Base-by-base conservation (phyloP, 2,797 vertebrate genomes). In the Smutsia gigantea region DNA sequence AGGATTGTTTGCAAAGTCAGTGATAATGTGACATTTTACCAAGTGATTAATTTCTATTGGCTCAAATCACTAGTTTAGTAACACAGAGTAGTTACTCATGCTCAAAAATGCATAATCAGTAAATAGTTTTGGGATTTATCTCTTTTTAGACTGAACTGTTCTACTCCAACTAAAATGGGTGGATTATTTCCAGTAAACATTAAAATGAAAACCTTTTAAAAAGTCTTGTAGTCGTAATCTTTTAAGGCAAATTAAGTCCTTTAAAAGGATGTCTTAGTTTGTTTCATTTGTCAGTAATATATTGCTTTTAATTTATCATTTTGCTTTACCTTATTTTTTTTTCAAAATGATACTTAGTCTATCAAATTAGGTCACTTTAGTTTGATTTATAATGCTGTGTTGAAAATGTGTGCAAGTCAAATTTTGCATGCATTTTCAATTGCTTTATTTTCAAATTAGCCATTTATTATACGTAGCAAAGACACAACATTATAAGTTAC, bases 121-220 rank as follows among this genome's bases (percentile, higher is more conserved):
- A 98, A 97, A 97, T 97, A 88, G 92, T 97, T 98, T 97, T 11
- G 94, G 83, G 75, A 93, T 98, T 98, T 98, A 95, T 98, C 96
- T 97, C 75, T 84, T 84, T 75, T 96, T 77, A 83, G 90, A 94
- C 59, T 87, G 91, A 97, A 88, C 95, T 96, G 63, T 83, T 72
- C 87, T 96, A 98, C 96, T 98, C 95, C 95, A 96, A 95, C 90
- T 95, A 75, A 97, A 97, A 97, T 92, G 78, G 78, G 96, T 72
- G 64, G 93, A n/a, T 97, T 98, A 85, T 89, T 97, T 96, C 93
- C 84, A 95, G 83, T 97, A 98, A 98, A 97, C 97, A 97, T 97
- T 97, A 92, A 96, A 96, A 89, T 92, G 83, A 93, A 94, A 97
- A 64, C 96, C 94, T 96, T 97, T 77, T 95, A 84, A 87, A 93